Base-by-base conservation (phyloP, 2,888 invertebrate genomes). In the Piscicola geometra region DNA sequence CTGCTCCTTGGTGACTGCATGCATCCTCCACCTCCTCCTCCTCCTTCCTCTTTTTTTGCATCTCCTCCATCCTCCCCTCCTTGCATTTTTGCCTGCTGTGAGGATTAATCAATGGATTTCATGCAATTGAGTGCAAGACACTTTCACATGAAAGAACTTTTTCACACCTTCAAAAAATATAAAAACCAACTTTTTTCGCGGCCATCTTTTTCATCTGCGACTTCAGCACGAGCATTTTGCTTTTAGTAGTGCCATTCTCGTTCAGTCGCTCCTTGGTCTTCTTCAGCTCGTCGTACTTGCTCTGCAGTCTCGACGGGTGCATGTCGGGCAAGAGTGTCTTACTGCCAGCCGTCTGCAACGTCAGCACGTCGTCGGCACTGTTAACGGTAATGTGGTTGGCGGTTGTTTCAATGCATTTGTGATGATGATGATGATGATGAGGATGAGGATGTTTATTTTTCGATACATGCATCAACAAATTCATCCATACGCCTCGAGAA, bases 181-280 rank as follows among this genome's bases (percentile, higher is more conserved):
- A 47, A 47, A 47, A 9, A 15, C 50, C 21, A 18, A 56, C 75
- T 47, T 76, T 89, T 36, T 78, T 82, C 30, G 84, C 79, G 75
- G 80, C 83, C 35, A 84, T 78, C 77, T 83, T 83, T 75, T 84
- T 83, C 84, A 85, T 85, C 78, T 84, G 83, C 66, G 79, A 79
- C 50, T 82, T 78, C n/a, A 85, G 79, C 76, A 81, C 81, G 75
- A 82, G 85, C 88, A 91, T 89, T 47, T 75, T 77, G 47, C 69
- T 70, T 71, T 70, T 70, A 32, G 73, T 70, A 68, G 52, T 75
- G 21, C 69, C 70, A 33, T 77, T 75, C 41, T 77, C 75, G 12
- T 74, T 66, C 64, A 52, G 28, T 66, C 77, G 33, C 47, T 77
- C 75, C 32, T 70, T 74, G 21, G 47, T 68, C 32, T 36, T 36